These are phyloP conservation scores for Melanotaenia maccullochi DNA, from an alignment of 2,797 vertebrate genomes.

Conservation along the genomic window DNA sequence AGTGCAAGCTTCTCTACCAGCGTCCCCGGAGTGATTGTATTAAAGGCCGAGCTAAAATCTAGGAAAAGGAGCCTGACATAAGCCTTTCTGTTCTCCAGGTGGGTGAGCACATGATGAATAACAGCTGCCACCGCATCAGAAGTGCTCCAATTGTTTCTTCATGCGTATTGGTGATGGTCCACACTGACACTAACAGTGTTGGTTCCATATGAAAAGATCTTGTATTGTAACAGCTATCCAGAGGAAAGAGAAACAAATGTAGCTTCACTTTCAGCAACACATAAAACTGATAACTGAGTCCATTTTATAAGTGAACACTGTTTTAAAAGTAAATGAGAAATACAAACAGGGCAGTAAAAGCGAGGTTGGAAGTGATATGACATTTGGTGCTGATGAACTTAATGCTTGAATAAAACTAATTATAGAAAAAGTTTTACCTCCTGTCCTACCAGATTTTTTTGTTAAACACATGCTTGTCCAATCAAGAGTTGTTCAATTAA, in stretches of 20 bases:
- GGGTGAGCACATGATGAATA: too few species aligned
- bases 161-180: too few species aligned
- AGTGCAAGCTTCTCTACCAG: too few species aligned
- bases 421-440: not conserved
- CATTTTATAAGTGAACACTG: not conserved
- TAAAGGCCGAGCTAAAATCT: too few species aligned
- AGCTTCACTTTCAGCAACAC: not conserved
- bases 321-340: not conserved
- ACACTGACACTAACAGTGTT: too few species aligned
- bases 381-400: not conserved
- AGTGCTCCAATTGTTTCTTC: too few species aligned
- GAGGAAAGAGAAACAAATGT: not conserved
- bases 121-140: too few species aligned
- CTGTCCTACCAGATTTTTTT: not conserved
- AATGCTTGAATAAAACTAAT: not conserved
- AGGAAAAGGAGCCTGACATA: too few species aligned
- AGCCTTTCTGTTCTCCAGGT: too few species aligned
- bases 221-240: conserved; percentile 5
- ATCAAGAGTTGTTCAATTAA: not conserved
- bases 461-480: not conserved
- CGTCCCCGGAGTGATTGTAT: too few species aligned
- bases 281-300: conserved; percentile 13
- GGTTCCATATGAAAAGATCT: not conserved
- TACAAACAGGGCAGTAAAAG: not conserved
- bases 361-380: not conserved